phyloP scores from a whole-genome alignment of 2,888 invertebrate genomes.

The Apoderus coryli region DNA sequence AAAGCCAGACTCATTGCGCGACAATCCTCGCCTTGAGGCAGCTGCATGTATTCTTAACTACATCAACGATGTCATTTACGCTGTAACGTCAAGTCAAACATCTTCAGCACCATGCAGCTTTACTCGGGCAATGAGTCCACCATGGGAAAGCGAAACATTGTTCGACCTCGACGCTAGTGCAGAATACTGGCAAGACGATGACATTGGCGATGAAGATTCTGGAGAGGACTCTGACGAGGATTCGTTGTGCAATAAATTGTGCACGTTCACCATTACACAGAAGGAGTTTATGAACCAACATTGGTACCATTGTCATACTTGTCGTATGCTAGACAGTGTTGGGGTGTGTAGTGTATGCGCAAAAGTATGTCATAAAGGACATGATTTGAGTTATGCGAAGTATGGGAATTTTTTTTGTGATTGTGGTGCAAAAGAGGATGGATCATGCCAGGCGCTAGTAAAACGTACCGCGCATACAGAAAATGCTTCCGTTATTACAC shows the following conservation, averaged over 20 bases:
- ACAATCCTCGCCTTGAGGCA: conserved; percentile 48
- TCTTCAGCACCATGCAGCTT: conserved; percentile 4
- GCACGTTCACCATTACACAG: conserved; percentile 92
- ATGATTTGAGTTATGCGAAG: conserved; percentile 94
- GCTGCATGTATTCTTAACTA: conserved; percentile 76
- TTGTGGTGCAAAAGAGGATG: conserved; percentile 92
- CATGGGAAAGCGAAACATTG: conserved; percentile 68
- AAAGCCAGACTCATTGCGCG: conserved; percentile 33
- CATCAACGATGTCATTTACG: conserved; percentile 58
- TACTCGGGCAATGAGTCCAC: conserved; percentile 44
- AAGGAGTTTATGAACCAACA: conserved; percentile 93
- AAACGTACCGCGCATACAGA: conserved; percentile 44
- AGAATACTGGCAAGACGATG: conserved; percentile 77
- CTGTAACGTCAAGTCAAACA: conserved; percentile 30
- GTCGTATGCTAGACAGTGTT: conserved; percentile 95
- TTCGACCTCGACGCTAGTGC: conserved; percentile 63
- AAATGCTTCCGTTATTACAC: conserved; percentile 9
- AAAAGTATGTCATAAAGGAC: conserved; percentile 89
- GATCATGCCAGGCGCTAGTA: conserved; percentile 51
- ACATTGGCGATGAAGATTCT: conserved; percentile 84
- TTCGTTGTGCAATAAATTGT: conserved; percentile 77
- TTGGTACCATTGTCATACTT: conserved; percentile 99
- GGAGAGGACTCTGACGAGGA: conserved; percentile 93
- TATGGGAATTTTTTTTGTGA: conserved; percentile 99
- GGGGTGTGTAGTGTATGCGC: conserved; percentile 98